Evolutionary conservation across 2,888 invertebrate species (phyloP), one percentile per base, ranked within the genome.

Genomic region (Abscondita cerata): DNA sequence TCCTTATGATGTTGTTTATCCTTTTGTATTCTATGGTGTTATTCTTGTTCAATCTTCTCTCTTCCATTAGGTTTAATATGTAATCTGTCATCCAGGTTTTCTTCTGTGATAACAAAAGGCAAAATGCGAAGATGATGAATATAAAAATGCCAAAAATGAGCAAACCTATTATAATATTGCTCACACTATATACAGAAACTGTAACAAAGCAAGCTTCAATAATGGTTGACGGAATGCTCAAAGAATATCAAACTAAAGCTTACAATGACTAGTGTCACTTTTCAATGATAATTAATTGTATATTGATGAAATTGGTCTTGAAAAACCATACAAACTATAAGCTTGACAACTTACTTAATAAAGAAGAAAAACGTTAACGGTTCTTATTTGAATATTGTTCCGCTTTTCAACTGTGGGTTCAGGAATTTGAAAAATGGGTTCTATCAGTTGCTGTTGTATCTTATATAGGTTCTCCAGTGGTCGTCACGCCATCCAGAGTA

Each of bases 261-360:
- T 99, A 66, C 98, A 99, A 82, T 99, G 99, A 99, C 84, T 99
- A 77, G 98, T 99, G 1, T 99, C 98, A 0, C 82, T 99, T 52
- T 98, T 96, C 82, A 99, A 99, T 81, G 99, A 99, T 81, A 98
- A 98, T 80, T 66, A 99, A 99, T 78, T 98, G 98, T 13, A 99
- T 99, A 76, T 83, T 99, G 99, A 99, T 81, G 98, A 99, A 82
- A 99, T 99, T 99, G 98, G 98, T 83, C 87, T 98, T 55, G 98
- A 60, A 98, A 98, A 83, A 96, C 96, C 51, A 96, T 96, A 76
- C 98, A 99, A 83, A 99, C 99, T 0, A 99, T 99, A 75, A 96
- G 90, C 3, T 83, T 99, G 62, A 92, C 99, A 67, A 97, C 98
- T 5, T 94, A 97, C 80, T 85, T 99, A 56, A 99, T 99, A 96